These are phyloP conservation scores for Acridotheres tristis DNA, from an alignment of 2,797 vertebrate species.

Conservation along the genomic window DNA sequence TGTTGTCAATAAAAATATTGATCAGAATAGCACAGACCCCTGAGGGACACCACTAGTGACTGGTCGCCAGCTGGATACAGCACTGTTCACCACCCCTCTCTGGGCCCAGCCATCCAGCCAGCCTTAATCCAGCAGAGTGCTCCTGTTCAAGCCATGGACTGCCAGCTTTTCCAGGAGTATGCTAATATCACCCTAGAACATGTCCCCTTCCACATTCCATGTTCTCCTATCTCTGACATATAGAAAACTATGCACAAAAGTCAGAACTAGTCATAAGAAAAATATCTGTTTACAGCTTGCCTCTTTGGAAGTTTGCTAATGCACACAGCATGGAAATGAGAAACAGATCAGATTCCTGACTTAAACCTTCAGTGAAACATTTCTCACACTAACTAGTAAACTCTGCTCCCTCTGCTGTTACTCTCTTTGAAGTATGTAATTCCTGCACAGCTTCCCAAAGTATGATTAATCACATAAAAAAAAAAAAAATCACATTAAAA, in stretches of 20 bases:
- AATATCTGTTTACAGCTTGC: conserved; percentile 42
- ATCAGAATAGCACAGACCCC: too few relatives aligned
- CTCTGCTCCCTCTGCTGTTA: conserved; percentile 46
- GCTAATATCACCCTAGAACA: background rate
- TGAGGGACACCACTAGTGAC: too few relatives aligned
- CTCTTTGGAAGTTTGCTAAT: background rate
- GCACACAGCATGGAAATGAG: conserved; percentile 13
- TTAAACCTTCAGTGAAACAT: background rate
- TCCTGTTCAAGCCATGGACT: too few relatives aligned
- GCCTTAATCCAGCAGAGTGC: too few relatives aligned
- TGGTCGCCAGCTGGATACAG: too few relatives aligned
- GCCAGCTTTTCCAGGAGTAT: too few relatives aligned
- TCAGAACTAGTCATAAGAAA: conserved; percentile 26
- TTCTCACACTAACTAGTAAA: background rate
- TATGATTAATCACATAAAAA: background rate
- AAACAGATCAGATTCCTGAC: conserved; percentile 25
- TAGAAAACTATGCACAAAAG: background rate
- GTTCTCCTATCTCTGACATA: background rate
- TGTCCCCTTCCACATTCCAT: background rate
- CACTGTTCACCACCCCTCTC: too few relatives aligned
- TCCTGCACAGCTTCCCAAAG: background rate
- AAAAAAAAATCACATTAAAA: background rate
- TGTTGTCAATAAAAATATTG: too few relatives aligned
- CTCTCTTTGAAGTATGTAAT: background rate
- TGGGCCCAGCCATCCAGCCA: too few relatives aligned